phyloP scores from a whole-genome alignment of 2,797 vertebrate species.

The Acanthis flammea region DNA sequence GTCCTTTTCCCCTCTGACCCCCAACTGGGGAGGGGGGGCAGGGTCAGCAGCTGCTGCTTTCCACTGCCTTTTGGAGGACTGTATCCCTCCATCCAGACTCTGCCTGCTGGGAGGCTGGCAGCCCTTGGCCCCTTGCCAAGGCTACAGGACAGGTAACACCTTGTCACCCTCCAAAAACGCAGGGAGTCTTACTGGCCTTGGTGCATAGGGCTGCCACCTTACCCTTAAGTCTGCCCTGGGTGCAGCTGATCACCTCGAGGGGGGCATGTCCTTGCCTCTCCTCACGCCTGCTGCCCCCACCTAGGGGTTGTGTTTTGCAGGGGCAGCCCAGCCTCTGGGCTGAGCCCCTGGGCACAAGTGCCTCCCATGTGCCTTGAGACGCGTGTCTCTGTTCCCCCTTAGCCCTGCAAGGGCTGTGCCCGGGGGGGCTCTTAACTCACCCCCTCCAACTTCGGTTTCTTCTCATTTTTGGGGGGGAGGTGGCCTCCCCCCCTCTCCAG shows the following conservation, averaged over 20 bases:
- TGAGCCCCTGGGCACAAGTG: not conserved
- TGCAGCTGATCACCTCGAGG: not conserved
- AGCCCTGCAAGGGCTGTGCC: not conserved
- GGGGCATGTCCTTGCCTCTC: not conserved
- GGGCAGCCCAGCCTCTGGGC: not conserved
- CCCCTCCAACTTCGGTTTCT: not conserved
- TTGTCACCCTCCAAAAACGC: not conserved
- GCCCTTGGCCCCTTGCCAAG: not conserved
- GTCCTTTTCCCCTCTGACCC: not conserved
- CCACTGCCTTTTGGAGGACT: conserved; percentile 18
- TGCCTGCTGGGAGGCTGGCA: not conserved
- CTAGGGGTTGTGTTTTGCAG: not conserved
- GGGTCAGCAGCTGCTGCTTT: conserved; percentile 33
- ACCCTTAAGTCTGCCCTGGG: not conserved
- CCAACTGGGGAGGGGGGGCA: fast-evolving
- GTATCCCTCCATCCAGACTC: not conserved
- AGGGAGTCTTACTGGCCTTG: not conserved
- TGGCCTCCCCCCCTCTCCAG: not conserved
- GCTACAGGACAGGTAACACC: not conserved
- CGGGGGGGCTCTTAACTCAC: not conserved
- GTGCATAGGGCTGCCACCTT: not conserved
- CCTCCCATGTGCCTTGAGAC: conserved; percentile 23
- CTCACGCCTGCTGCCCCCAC: not conserved
- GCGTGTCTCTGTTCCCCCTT: not conserved
- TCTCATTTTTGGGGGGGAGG: not conserved